Evolutionary conservation across 2,888 invertebrate genomes (phyloP), one percentile per base, ranked within the genome.

Genomic region (Xanthorhoe designata): DNA sequence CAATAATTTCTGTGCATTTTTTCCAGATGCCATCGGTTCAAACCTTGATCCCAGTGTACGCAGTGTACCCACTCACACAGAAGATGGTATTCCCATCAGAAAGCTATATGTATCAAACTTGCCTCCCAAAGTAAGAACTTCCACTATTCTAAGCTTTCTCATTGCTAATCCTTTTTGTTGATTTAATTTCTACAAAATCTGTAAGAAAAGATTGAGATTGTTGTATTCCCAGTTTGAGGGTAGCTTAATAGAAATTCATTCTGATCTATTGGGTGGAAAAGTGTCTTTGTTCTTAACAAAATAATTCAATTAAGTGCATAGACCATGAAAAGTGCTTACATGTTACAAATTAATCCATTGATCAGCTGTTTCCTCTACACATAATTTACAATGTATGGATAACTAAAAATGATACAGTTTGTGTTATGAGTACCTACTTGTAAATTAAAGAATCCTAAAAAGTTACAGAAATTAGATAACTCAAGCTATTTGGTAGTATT

Each of bases 31-130:
- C 13, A 73, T 88, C 50, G 81, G 80, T 75, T 79, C 89, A 51
- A 85, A 83, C 77, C 76, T 87, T 54, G 85, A 87, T 63, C 75
- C 79, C 38, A 17, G 42, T 17, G 69, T 86, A 67, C 79, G 85
- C 77, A 87, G 81, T 80, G 84, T 87, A 70, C 92, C 93, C 63
- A 93, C 92, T 68, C 92, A 92, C 70, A 95, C 94, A 42, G 92
- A 94, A 83, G 94, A 95, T 84, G 94, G 94, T 66, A 92, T 94
- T 78, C 94, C 94, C 17, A 94, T 95, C 73, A 87, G 94, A 78
- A 95, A 95, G 80, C 78, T 95, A 63, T 95, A 95, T 78, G 89
- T 95, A 66, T 90, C 94, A 18, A 94, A 95, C 81, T 84, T 95
- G 76, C 94, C 95, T 68, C 88, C 92, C 66, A 92, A 94, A 83